These are phyloP conservation scores for Euzetes globulus DNA, from an alignment of 2,888 invertebrate genomes.

Conservation along the genomic window DNA sequence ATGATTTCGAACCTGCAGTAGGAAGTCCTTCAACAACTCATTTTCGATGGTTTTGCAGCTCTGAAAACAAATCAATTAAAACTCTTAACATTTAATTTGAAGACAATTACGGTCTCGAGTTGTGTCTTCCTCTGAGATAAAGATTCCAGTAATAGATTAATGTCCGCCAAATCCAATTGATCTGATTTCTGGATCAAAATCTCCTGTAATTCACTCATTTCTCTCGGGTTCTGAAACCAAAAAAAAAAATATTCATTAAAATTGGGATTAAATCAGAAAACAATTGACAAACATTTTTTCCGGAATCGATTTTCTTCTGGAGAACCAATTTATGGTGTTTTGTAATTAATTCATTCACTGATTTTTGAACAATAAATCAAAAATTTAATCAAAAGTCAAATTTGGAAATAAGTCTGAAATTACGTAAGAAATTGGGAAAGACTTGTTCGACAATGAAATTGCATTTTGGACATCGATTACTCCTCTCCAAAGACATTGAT, in stretches of 20 bases:
- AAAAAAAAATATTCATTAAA: neutral
- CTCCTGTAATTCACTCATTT: slow-evolving; percentile 41
- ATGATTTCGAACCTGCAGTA: slow-evolving; percentile 64
- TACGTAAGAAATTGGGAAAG: slow-evolving; percentile 71
- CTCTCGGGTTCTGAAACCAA: slow-evolving; percentile 4
- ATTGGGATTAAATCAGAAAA: neutral
- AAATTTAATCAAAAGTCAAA: neutral
- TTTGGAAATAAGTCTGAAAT: slow-evolving; percentile 42
- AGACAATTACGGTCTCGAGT: slow-evolving; percentile 61
- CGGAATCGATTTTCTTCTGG: slow-evolving; percentile 38
- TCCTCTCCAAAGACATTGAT: slow-evolving; percentile 57
- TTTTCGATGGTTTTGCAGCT: slow-evolving; percentile 63
- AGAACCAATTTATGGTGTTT: slow-evolving; percentile 53
- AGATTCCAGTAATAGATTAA: slow-evolving; percentile 71
- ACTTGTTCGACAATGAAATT: slow-evolving; percentile 66
- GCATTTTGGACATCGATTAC: slow-evolving; percentile 73
- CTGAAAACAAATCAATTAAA: slow-evolving; percentile 40
- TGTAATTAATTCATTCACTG: slow-evolving; percentile 68
- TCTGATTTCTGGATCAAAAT: slow-evolving; percentile 42
- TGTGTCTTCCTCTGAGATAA: slow-evolving; percentile 68
- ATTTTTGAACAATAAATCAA: slow-evolving; percentile 37
- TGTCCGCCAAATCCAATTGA: slow-evolving; percentile 62
- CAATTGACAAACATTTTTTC: slow-evolving; percentile 21
- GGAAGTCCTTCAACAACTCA: slow-evolving; percentile 71
- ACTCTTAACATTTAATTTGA: neutral